Evolutionary conservation across 2,888 invertebrate genomes (phyloP), one percentile per base, ranked within the genome.

Genomic region (Lasioglossum calceatum): DNA sequence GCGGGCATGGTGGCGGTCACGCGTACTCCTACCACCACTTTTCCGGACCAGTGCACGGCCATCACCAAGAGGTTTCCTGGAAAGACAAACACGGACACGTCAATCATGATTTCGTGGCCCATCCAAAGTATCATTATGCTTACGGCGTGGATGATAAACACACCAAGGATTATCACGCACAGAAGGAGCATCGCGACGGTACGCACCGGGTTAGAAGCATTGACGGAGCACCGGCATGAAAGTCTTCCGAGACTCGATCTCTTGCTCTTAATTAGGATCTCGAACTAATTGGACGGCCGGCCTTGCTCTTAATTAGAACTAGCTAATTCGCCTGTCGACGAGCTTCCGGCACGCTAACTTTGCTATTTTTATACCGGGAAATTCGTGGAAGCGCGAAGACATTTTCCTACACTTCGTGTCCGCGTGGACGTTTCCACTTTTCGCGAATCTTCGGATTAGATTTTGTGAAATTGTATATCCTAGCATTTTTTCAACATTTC

Each of bases 131-230:
- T 82, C 88, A 93, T 54, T 92, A 87, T 74, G 85, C 88, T 0
- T 93, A 93, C 61, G 93, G 92, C 3, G 92, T 93, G 4, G 86
- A 92, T 16, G 92, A 93, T 77, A 91, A 92, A 80, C 92, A 93
- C 82, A 92, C 92, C 8, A 90, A 92, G 42, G 92, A 94, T 67
- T 81, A 87, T 73, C 92, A 93, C 19, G 92, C 91, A 3, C 93
- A 94, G 73, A 92, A 91, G 74, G 92, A 94, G 74, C 90, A 94
- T 77, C 90, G 92, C 10, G 92, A 94, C 61, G 94, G 93, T 93
- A 79, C 61, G 89, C 74, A 71, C 32, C 64, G 50, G 54, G 19
- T n/a, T 64, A 14, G 47, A 14, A 54, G 72, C 64, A 61, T 71
- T 67, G 78, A 81, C 83, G 80, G 58, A 61, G 42, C 44, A 61